Evolutionary conservation across 2,797 vertebrate species (phyloP).

Genomic region (Cyprinodon diabolis): DNA sequence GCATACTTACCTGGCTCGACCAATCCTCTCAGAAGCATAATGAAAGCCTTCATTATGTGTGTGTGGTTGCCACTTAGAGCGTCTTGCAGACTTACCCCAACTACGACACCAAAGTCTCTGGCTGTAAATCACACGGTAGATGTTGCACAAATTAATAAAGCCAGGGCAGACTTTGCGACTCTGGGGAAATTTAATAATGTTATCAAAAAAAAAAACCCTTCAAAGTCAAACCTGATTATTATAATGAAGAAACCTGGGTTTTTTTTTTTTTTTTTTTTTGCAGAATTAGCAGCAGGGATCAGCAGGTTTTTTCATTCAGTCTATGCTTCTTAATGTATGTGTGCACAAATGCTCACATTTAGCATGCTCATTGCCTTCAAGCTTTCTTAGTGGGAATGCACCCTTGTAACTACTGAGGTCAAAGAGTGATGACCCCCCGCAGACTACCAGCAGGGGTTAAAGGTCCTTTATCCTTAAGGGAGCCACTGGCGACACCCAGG

Average conservation of each 20-base stretch:
- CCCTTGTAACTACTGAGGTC: slow-evolving; percentile 70
- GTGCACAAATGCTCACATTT: slow-evolving; percentile 22
- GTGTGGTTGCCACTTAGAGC: slow-evolving; percentile 71
- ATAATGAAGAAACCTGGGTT: slow-evolving; percentile 33
- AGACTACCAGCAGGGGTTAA: slow-evolving; percentile 57
- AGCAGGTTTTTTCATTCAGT: slow-evolving; percentile 30
- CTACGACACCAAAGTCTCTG: slow-evolving; percentile 76
- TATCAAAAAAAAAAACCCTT: slow-evolving; percentile 52
- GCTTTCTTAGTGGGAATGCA: slow-evolving; percentile 64
- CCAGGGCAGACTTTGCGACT: slow-evolving; percentile 69
- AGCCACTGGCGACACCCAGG: slow-evolving; percentile 64
- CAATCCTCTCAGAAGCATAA: slow-evolving; percentile 57
- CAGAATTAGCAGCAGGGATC: slow-evolving; percentile 41
- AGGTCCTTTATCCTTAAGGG: slow-evolving; percentile 53
- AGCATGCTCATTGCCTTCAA: slow-evolving; percentile 38
- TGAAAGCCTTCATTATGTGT: slow-evolving; percentile 77
- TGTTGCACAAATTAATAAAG: slow-evolving; percentile 76
- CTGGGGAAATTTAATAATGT: slow-evolving; percentile 62
- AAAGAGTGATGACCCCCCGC: slow-evolving; percentile 59
- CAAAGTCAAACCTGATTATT: slow-evolving; percentile 69
- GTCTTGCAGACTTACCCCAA: slow-evolving; percentile 73
- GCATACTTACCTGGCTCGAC: slow-evolving; percentile 36
- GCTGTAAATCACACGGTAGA: slow-evolving; percentile 74
- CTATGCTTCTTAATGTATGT: slow-evolving; percentile 27
- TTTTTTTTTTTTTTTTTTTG: slow-evolving; percentile 24